Conservation (phyloP, 2,113 vertebrate species). For the Ploceus nigricollis region DNA sequence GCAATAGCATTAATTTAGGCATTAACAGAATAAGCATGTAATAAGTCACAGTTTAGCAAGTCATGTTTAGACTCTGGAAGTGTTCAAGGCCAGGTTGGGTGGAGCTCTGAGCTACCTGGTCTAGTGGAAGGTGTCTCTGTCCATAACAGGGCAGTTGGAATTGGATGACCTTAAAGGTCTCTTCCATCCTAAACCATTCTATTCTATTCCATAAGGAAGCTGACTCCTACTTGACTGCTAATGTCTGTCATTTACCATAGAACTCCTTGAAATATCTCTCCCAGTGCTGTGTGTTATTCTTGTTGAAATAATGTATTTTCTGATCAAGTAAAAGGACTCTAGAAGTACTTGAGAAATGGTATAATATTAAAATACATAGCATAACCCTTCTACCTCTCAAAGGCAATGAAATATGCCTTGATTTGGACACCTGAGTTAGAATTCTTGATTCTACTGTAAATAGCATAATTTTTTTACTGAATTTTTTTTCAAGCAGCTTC, state of each 20-base stretch:
- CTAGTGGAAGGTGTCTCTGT: neutral
- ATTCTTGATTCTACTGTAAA: neutral
- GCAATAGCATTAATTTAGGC: neutral
- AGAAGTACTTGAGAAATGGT: neutral
- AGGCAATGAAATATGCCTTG: neutral
- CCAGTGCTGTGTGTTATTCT: neutral
- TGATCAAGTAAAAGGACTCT: conserved; percentile 30
- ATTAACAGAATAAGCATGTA: neutral
- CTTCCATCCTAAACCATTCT: neutral
- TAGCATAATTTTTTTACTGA: neutral
- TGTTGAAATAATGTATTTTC: conserved; percentile 20
- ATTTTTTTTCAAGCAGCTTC: neutral
- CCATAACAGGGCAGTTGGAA: neutral
- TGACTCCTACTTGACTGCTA: neutral
- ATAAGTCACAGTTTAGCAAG: neutral
- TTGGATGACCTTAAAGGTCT: neutral
- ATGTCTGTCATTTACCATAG: neutral
- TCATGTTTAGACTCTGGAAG: neutral
- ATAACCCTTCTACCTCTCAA: neutral
- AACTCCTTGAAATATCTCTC: neutral
- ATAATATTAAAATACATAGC: conserved; percentile 5
- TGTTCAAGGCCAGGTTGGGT: neutral
- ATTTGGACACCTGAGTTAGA: neutral
- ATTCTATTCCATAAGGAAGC: neutral
- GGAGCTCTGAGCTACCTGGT: neutral